Base-by-base conservation (phyloP, 1,140 invertebrate genomes). In the Bombus ignitus region DNA sequence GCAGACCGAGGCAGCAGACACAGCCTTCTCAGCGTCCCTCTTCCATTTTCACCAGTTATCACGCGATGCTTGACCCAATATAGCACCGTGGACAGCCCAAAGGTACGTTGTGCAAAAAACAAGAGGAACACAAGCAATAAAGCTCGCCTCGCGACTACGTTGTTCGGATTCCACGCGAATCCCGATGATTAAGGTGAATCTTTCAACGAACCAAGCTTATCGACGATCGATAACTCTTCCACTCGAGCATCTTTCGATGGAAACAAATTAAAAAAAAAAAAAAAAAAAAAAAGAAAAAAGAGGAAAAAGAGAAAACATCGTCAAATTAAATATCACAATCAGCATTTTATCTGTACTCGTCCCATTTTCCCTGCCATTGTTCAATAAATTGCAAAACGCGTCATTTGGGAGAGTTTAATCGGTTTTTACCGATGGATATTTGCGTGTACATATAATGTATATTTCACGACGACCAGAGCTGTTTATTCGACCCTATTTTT, bases 11-110 rank as follows among this genome's bases (percentile, higher is more conserved):
- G 18, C 47, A 2, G 18, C 47, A 53, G 66, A 37, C 77, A 44
- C 62, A 39, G 25, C 18, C 28, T 84, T 70, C 83, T 71, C 42
- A 22, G 15, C 39, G 22, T 83, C 6, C 25, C 39, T 66, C 57
- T 66, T 73, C 39, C 76, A 53, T 81, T 85, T 81, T 66, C 57
- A 28, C 42, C 78, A 32, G n/a, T 42, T 65, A 81, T 81, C 83
- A 44, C 59, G 77, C 42, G 57, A 81, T n/a, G 81, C 83, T 85
- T 81, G 83, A 85, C 78, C 78, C 78, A 65, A 65, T 74, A 78
- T 62, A 37, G 37, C 66, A 25, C 65, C 77, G 39, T 70, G 68
- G 57, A 42, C 62, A 12, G 66, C 83, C 78, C 42, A 37, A 74
- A 81, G 78, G 57, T 74, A 70, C 71, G 47, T 47, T 44, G 83